Base-by-base conservation (phyloP, 2,888 invertebrate genomes). In the Andrena minutula region DNA sequence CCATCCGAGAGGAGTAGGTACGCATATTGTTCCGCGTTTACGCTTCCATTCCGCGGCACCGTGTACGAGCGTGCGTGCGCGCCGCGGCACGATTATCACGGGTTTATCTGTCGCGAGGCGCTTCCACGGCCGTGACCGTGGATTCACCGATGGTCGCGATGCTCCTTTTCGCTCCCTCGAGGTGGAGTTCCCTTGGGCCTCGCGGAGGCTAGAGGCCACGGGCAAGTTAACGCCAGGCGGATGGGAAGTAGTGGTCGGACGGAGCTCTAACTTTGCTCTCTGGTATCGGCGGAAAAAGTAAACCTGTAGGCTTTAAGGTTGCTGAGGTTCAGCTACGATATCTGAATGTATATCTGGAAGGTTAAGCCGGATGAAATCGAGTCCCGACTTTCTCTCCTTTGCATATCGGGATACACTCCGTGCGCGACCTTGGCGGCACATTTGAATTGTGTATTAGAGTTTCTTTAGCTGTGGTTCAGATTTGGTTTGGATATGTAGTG, bases 1-100 rank as follows among this genome's bases (percentile, higher is more conserved):
- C 70, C 71, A 64, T 77, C 68, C 64, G 58, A 65, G 32, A 56
- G 26, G 56, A 4, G 47, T 30, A 28, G 20, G 64, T 72, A 70
- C 30, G 60, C 68, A 64, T 77, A 88, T 89, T 82, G 83, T 86
- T 75, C 74, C 70, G 35, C 84, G 82, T 87, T 89, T 84, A 82
- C 69, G 77, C 74, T 82, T 74, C 60, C 76, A 85, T 76, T 68
- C 53, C 77, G 77, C 68, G 47, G 70, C 26, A 23, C 10, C 41
- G 26, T 49, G 49, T 28, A 8, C 3, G 30, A 61, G 49, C 30
- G 20, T 58, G 3, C 71, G 41, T 32, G 6, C 51, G 51, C 51
- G 28, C 58, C 58, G 28, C 23, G 60, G 3, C 60, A 16, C 75
- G 76, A 66, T 72, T 78, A 75, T 66, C 75, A 51, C 16, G 61